These are phyloP conservation scores for Aldabrachelys gigantea DNA, from an alignment of 2,113 vertebrate species.

Conservation along the genomic window DNA sequence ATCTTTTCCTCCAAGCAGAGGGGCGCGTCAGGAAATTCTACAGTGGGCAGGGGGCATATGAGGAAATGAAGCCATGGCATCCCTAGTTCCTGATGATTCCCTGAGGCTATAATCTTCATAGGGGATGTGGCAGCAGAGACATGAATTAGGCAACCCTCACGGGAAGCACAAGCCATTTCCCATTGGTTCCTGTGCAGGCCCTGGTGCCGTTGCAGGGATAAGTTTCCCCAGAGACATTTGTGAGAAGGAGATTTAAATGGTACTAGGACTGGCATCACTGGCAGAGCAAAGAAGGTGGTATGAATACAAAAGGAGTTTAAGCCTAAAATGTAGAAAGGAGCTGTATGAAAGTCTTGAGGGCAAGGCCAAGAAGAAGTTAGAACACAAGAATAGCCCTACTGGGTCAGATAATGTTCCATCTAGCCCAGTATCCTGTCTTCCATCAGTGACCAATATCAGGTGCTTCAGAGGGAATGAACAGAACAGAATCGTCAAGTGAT, in stretches of 20 bases:
- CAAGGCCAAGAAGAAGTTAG: neutral
- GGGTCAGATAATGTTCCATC: no score
- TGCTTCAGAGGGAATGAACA: no score
- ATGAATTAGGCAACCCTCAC: neutral
- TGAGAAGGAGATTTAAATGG: neutral
- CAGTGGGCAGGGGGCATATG: neutral
- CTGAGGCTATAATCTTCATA: neutral
- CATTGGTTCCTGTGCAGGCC: neutral
- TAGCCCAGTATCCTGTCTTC: no score
- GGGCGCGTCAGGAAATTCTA: no score
- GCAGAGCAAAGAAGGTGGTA: neutral
- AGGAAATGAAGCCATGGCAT: neutral
- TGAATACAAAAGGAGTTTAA: neutral
- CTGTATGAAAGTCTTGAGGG: fast-evolving
- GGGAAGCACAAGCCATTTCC: neutral
- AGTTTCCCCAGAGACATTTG: neutral
- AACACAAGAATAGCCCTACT: neutral
- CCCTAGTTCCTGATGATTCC: neutral
- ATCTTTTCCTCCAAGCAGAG: neutral
- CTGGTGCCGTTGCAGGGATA: fast-evolving
- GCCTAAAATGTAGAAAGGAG: neutral
- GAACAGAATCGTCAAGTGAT: no score
- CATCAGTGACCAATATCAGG: no score
- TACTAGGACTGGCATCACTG: fast-evolving
- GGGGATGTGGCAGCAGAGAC: fast-evolving